Percentiles rank a stretch among this genome's conserved stretches.
These are phyloP conservation scores for Hirtodrosophila histrioides DNA, from an alignment of 2,888 invertebrate genomes.

Conservation along the genomic window DNA sequence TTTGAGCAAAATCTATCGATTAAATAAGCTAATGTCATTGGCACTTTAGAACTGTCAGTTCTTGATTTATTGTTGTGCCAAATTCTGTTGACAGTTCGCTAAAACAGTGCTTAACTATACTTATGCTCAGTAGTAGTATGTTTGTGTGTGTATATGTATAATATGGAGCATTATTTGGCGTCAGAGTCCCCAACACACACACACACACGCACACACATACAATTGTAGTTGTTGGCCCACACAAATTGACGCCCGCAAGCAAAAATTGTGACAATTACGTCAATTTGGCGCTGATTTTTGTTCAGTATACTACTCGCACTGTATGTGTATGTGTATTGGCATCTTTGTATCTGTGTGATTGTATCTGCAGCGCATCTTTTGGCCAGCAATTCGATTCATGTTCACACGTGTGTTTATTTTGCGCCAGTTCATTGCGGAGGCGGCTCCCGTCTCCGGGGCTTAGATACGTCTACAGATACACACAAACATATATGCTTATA, in stretches of 20 bases:
- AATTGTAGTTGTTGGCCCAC: slow-evolving; percentile 25
- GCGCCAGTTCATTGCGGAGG: slow-evolving; percentile 55
- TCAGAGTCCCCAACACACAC: slow-evolving; percentile 19
- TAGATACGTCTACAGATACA: slow-evolving; percentile 3
- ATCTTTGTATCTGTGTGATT: slow-evolving; percentile 23
- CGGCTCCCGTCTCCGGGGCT: slow-evolving; percentile 37
- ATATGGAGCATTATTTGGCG: slow-evolving; percentile 16
- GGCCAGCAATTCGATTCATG: slow-evolving; percentile 61
- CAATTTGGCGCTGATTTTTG: slow-evolving; percentile 74
- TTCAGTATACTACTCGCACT: slow-evolving; percentile 26
- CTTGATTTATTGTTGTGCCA: slow-evolving; percentile 4
- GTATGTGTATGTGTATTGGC: slow-evolving; percentile 6
- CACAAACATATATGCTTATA: slow-evolving; percentile 12
- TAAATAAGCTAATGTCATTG: slow-evolving; percentile 2
- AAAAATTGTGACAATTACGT: slow-evolving; percentile 72
- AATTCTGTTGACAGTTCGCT: slow-evolving; percentile 23
- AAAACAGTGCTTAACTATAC: slow-evolving; percentile 39
- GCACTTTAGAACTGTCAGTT: slow-evolving; percentile 19
- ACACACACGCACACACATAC: slow-evolving; percentile 9
- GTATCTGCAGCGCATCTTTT: slow-evolving; percentile 68
- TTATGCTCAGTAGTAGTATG: slow-evolving; percentile 3
- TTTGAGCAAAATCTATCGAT: too few relatives aligned
- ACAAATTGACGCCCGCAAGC: slow-evolving; percentile 30
- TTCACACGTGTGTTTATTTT: slow-evolving; percentile 77
- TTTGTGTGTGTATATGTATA: not conserved